phyloP scores from a whole-genome alignment of 2,888 invertebrate species.

The Mylabris sibirica region DNA sequence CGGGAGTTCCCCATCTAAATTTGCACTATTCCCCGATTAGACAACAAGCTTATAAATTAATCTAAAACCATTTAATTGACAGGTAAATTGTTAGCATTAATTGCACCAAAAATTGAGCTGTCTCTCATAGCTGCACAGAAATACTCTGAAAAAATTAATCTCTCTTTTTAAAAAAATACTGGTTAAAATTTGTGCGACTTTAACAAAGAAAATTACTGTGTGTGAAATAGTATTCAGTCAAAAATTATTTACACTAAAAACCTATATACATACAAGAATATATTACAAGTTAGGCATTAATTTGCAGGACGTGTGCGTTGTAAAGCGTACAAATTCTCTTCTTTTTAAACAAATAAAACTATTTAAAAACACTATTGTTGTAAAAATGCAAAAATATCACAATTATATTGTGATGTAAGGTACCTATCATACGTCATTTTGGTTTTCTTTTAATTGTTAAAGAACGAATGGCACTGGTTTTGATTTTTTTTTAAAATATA shows the following conservation, averaged over 20 bases:
- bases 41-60: conserved; percentile 31
- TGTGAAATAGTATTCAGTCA: conserved; percentile 19
- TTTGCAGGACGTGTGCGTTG: conserved; percentile 21
- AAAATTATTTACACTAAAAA: conserved; percentile 26
- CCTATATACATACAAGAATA: conserved; percentile 26
- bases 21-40: not conserved
- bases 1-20: not conserved
- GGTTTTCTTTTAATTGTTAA: not conserved
- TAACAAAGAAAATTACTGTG: conserved; percentile 9
- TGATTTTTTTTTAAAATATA: not conserved
- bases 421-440: not conserved
- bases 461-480: conserved; percentile 3
- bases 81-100: conserved; percentile 14
- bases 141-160: conserved; percentile 6
- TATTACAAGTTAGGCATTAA: conserved; percentile 22
- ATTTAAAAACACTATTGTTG: not conserved
- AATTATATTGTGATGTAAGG: conserved; percentile 3
- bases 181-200: conserved; percentile 5
- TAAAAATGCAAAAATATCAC: conserved; percentile 10
- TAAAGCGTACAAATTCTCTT: conserved; percentile 6
- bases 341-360: not conserved
- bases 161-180: conserved; percentile 8
- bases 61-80: conserved; percentile 26
- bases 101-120: conserved; percentile 7
- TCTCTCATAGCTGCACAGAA: not conserved